These are phyloP conservation scores for Dysmachus trigonus DNA, from an alignment of 2,888 invertebrate genomes.

Conservation along the genomic window DNA sequence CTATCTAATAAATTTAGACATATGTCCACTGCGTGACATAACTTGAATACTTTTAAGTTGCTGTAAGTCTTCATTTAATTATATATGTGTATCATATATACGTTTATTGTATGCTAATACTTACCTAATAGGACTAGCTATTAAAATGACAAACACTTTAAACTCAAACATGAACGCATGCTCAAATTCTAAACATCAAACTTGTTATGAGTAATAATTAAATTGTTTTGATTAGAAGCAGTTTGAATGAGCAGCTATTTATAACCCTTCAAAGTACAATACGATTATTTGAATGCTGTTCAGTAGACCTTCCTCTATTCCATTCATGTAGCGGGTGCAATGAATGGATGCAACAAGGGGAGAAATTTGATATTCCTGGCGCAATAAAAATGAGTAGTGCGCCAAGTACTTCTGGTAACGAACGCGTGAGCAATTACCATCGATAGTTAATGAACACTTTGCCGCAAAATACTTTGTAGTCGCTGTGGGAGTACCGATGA, in stretches of 20 bases:
- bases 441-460: slow-evolving; percentile 11
- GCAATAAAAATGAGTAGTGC: slow-evolving; percentile 25
- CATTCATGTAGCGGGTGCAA: not conserved
- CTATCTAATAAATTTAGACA: no score
- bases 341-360: not conserved
- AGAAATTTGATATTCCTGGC: slow-evolving; percentile 12
- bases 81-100: not conserved
- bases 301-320: not conserved
- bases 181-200: not conserved
- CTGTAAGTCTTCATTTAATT: no score
- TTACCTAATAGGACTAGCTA: not conserved
- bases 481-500: not conserved
- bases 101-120: not conserved
- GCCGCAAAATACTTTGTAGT: not conserved
- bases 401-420: slow-evolving; percentile 27
- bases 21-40: no score
- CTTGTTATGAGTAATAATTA: not conserved
- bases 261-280: not conserved
- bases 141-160: not conserved
- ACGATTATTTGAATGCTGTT: not conserved
- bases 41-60: no score
- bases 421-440: slow-evolving; percentile 5
- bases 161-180: not conserved
- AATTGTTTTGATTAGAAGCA: not conserved
- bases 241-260: not conserved